Evolutionary conservation across 2,888 invertebrate genomes (phyloP).

Genomic region (Bellardia bayeri): DNA sequence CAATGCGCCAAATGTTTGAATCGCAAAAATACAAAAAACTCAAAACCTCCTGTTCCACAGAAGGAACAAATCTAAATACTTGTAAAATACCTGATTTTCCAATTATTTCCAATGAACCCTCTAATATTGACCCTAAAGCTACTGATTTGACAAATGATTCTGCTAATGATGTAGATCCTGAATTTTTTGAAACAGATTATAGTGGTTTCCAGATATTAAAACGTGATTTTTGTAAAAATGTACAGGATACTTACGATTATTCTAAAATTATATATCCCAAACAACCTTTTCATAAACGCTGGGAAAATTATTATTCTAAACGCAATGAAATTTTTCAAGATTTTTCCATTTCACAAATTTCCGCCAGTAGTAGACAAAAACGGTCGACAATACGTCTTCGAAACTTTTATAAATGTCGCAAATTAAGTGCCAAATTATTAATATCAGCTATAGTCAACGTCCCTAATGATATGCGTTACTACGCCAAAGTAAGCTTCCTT

Average conservation of each 20-base stretch:
- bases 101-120: not conserved
- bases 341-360: not conserved
- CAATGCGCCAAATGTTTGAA: constrained; percentile 35
- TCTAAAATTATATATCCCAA: not conserved
- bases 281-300: not conserved
- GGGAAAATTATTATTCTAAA: not conserved
- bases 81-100: not conserved
- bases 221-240: not conserved
- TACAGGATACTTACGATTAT: not conserved
- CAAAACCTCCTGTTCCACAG: not conserved
- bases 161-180: not conserved
- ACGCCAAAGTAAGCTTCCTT: constrained; percentile 47
- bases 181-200: not conserved
- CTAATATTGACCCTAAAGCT: not conserved
- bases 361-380: not conserved
- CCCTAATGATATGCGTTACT: constrained; percentile 42
- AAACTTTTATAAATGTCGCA: not conserved
- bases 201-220: not conserved
- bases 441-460: not conserved
- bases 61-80: not conserved
- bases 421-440: not conserved
- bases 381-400: constrained; percentile 30
- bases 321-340: constrained; percentile 17
- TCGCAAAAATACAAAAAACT: not conserved
- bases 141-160: not conserved